Conservation (phyloP, 2,888 invertebrate genomes). For the Neoascia interrupta region DNA sequence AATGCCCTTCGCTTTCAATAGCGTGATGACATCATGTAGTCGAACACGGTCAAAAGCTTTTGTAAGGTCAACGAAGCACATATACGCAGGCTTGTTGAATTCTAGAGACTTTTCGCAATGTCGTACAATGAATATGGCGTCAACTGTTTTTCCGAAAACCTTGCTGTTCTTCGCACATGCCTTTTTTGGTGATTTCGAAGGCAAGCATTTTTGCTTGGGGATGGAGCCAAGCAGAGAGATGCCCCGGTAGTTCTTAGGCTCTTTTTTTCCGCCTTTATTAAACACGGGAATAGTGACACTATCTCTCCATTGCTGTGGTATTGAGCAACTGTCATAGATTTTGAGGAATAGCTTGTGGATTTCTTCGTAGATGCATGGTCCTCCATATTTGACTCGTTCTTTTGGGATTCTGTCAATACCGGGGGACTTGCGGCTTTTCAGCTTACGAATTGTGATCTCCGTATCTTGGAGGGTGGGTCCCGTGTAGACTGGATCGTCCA, state of each 20-base stretch:
- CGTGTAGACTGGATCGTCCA: no score
- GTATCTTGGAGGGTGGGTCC: not conserved
- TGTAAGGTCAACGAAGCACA: not conserved
- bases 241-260: no score
- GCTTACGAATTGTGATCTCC: no score
- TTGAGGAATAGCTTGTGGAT: not conserved
- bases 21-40: not conserved
- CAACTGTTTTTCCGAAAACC: not conserved
- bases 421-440: no score
- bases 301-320: no score
- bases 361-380: no score
- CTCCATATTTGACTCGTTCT: not conserved
- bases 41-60: not conserved
- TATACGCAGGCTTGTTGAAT: not conserved
- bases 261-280: not conserved
- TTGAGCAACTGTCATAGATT: not conserved
- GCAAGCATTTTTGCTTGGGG: no score
- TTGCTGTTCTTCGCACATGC: not conserved
- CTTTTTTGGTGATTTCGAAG: no score
- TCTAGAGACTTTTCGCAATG: not conserved
- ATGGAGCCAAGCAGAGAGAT: not conserved
- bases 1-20: no score
- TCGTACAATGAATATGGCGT: not conserved
- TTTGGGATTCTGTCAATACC: not conserved
- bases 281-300: not conserved